A percentile compares a stretch with the other conserved stretches of the same genome.
Evolutionary conservation across 2,888 invertebrate species (phyloP).

Genomic region (Tinea semifulvella): DNA sequence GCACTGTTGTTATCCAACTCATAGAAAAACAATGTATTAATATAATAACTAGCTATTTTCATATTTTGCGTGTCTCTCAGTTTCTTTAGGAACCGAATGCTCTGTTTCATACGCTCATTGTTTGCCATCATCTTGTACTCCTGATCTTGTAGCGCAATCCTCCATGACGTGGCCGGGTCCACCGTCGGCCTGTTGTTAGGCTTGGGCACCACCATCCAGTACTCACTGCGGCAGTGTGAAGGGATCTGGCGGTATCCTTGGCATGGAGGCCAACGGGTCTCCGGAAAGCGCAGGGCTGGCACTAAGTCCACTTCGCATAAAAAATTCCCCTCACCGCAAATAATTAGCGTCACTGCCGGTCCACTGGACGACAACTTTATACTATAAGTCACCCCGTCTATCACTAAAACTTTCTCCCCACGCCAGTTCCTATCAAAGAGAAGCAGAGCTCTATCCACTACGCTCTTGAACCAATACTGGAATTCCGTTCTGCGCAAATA

Average conservation of each 20-base stretch:
- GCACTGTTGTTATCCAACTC: slow-evolving; percentile 32
- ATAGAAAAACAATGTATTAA: slow-evolving; percentile 62
- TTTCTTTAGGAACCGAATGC: slow-evolving; percentile 37
- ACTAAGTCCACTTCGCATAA: slow-evolving; percentile 61
- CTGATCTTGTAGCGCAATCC: slow-evolving; percentile 60
- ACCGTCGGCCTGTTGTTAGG: slow-evolving; percentile 26
- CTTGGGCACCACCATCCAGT: slow-evolving; percentile 62
- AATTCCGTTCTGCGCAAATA: slow-evolving; percentile 55
- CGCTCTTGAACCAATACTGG: slow-evolving; percentile 61
- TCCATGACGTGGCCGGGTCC: slow-evolving; percentile 44
- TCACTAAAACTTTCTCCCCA: slow-evolving; percentile 19
- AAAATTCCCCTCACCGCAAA: slow-evolving; percentile 33
- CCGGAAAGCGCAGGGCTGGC: slow-evolving; percentile 56
- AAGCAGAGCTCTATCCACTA: slow-evolving; percentile 47
- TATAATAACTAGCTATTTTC: slow-evolving; percentile 64
- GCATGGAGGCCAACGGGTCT: slow-evolving; percentile 42
- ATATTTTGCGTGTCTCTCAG: slow-evolving; percentile 51
- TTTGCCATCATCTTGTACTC: slow-evolving; percentile 47
- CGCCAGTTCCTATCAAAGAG: slow-evolving; percentile 22
- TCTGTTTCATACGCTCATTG: background rate
- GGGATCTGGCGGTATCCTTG: slow-evolving; percentile 28
- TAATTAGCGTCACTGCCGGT: slow-evolving; percentile 63
- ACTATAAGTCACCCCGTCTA: slow-evolving; percentile 43
- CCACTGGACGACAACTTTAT: slow-evolving; percentile 32
- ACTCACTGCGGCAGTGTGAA: slow-evolving; percentile 27